These are phyloP conservation scores for Halichoeres trimaculatus DNA, from an alignment of 2,113 vertebrate species.

Conservation along the genomic window DNA sequence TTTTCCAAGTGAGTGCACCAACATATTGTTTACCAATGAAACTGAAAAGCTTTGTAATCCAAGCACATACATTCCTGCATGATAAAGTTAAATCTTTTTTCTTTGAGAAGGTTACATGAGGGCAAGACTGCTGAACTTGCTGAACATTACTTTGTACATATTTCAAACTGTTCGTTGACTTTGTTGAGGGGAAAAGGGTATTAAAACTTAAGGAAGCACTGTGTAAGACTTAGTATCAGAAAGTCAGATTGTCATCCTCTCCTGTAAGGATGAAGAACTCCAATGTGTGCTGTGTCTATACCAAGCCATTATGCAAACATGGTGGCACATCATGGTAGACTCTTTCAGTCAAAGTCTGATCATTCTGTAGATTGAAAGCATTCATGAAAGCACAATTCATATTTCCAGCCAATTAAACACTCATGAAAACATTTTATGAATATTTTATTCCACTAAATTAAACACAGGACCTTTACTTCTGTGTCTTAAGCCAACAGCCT, in stretches of 20 bases:
- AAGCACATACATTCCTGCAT: too few species aligned
- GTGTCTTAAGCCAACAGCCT: slow-evolving; percentile 8
- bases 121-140: not conserved
- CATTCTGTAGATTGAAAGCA: not conserved
- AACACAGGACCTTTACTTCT: not conserved
- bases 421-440: not conserved
- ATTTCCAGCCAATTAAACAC: not conserved
- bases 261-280: not conserved
- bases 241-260: not conserved
- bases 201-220: not conserved
- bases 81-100: not conserved
- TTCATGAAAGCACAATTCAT: not conserved
- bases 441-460: not conserved
- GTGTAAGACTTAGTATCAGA: not conserved
- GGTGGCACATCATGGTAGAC: not conserved
- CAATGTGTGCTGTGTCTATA: not conserved
- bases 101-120: not conserved
- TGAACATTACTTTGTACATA: not conserved
- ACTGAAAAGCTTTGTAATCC: too few species aligned
- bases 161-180: not conserved
- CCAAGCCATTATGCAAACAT: not conserved
- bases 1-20: too few species aligned
- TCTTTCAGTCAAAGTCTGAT: not conserved
- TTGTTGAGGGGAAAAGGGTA: not conserved
- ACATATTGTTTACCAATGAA: too few species aligned